phyloP scores from a whole-genome alignment of 1,140 invertebrate species.

The Plectrocnemia conspersa region DNA sequence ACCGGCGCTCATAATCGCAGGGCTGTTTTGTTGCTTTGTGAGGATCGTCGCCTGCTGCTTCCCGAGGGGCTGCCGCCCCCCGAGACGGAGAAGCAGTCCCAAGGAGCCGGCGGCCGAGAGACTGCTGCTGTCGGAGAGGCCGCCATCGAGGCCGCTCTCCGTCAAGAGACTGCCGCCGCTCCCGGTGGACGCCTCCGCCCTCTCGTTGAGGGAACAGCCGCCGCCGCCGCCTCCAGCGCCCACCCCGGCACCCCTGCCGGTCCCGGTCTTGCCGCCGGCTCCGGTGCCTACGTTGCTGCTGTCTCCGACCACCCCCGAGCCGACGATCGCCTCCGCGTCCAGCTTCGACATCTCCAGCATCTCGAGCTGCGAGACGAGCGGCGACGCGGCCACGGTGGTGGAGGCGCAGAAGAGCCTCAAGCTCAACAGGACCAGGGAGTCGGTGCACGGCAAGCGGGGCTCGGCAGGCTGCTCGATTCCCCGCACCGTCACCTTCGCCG shows the following conservation, averaged over 20 bases:
- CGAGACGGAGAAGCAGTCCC: slow-evolving; percentile 13
- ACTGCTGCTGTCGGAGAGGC: slow-evolving; percentile 44
- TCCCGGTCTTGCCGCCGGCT: slow-evolving; percentile 19
- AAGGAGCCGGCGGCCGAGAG: slow-evolving; percentile 32
- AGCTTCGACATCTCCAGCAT: slow-evolving; percentile 44
- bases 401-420: slow-evolving; percentile 37
- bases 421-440: slow-evolving; percentile 40
- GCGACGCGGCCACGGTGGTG: slow-evolving; percentile 33
- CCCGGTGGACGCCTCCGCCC: slow-evolving; percentile 1
- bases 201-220: neutral
- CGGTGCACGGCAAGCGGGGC: slow-evolving; percentile 28
- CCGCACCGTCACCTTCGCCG: slow-evolving; percentile 30
- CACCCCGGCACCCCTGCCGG: neutral
- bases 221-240: neutral
- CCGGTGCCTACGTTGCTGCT: slow-evolving; percentile 18
- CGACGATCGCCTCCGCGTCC: slow-evolving; percentile 39
- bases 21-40: slow-evolving; percentile 55
- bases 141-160: slow-evolving; percentile 38
- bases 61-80: slow-evolving; percentile 37
- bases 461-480: slow-evolving; percentile 7
- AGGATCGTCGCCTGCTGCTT: slow-evolving; percentile 57
- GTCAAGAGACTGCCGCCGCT: slow-evolving; percentile 21
- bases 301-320: slow-evolving; percentile 19
- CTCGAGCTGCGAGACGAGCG: slow-evolving; percentile 40
- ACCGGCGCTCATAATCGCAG: slow-evolving; percentile 63